phyloP scores from a whole-genome alignment of 2,888 invertebrate species.

The Andrena camellia region DNA sequence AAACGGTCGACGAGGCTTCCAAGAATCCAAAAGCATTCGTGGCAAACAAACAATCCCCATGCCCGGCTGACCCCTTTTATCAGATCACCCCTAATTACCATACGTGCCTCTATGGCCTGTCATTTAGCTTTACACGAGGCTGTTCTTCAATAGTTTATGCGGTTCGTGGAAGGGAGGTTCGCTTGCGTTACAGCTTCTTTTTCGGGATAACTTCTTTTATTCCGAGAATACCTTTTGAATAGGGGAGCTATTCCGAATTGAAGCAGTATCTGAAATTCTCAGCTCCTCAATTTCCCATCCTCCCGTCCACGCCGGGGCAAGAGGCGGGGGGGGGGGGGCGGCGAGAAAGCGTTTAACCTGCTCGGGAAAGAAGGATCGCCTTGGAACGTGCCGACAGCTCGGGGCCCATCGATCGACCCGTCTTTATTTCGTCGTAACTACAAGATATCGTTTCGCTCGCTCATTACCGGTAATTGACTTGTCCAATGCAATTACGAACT shows the following conservation, averaged over 20 bases:
- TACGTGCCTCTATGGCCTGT: slow-evolving; percentile 21
- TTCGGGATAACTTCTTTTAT: not conserved
- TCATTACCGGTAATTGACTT: slow-evolving; percentile 73
- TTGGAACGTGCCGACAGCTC: not conserved
- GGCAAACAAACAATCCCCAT: slow-evolving; percentile 45
- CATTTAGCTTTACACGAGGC: slow-evolving; percentile 7
- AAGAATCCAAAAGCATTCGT: slow-evolving; percentile 35
- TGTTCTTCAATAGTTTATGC: slow-evolving; percentile 51
- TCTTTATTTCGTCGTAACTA: slow-evolving; percentile 54
- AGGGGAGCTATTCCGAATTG: not conserved
- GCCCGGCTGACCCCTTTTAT: slow-evolving; percentile 46
- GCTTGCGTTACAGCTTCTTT: not conserved
- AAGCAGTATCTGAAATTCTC: slow-evolving; percentile 11
- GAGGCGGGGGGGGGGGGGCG: too few relatives aligned
- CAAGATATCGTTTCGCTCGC: slow-evolving; percentile 67
- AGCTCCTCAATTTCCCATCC: slow-evolving; percentile 25
- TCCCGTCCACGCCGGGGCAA: not conserved
- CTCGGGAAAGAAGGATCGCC: slow-evolving; percentile 12
- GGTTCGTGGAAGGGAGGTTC: slow-evolving; percentile 8
- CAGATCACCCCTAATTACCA: slow-evolving; percentile 64
- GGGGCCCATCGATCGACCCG: slow-evolving; percentile 20
- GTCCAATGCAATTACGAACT: slow-evolving; percentile 71
- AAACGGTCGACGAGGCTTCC: slow-evolving; percentile 34
- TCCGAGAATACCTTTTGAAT: not conserved
- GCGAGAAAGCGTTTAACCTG: not conserved